Conservation (phyloP, 37 sponge, comb jelly and placozoan genomes). For the Diacarnus erythraeanus region DNA sequence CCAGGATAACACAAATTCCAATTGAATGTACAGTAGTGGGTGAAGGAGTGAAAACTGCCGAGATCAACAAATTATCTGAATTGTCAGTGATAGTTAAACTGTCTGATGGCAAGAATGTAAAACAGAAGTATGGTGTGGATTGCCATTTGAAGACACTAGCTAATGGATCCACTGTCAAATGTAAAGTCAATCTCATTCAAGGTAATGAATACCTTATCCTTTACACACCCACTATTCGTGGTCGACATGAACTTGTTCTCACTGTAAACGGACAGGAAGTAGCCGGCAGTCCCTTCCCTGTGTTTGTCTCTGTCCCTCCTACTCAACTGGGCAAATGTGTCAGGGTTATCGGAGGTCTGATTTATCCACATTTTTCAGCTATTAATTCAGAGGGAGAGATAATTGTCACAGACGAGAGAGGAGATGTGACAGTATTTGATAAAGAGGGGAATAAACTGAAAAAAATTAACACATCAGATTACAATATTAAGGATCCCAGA, state of each 20-base stretch:
- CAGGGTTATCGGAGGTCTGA: too few relatives aligned
- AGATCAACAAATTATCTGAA: neutral
- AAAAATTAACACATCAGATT: too few relatives aligned
- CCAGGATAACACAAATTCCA: neutral
- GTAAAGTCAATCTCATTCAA: neutral
- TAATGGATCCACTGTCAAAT: neutral
- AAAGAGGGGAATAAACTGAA: too few relatives aligned
- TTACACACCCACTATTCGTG: neutral
- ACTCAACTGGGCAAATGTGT: too few relatives aligned
- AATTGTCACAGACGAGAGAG: neutral
- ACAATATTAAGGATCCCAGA: neutral
- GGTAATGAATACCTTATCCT: neutral
- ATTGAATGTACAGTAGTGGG: neutral
- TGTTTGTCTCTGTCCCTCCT: conserved; percentile 1
- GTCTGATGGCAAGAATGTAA: neutral
- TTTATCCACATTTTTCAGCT: too few relatives aligned
- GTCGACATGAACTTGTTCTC: conserved; percentile 5
- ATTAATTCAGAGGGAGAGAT: neutral
- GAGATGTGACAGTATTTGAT: neutral
- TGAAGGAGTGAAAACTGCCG: neutral
- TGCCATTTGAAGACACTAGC: neutral
- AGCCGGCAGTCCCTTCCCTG: neutral
- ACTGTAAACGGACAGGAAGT: neutral
- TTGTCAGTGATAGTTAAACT: neutral
- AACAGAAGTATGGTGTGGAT: neutral